Base-by-base conservation (phyloP, 2,797 vertebrate genomes). In the Phylloscopus collybita region DNA sequence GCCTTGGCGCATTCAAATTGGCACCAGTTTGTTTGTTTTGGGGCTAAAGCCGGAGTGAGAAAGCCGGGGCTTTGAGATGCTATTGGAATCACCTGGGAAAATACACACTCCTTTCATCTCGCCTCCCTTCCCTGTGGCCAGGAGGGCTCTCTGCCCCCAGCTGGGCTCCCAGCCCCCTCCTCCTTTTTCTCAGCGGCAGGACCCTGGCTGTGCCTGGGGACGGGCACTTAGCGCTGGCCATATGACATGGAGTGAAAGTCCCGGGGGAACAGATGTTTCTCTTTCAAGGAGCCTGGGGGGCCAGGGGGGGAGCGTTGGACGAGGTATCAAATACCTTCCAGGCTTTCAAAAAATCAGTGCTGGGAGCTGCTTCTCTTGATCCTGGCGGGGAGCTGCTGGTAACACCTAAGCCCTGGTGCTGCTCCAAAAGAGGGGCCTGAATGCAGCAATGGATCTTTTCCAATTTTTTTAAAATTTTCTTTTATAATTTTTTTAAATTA, bases 1-100 rank as follows among this genome's bases (percentile, higher is more conserved):
- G 53, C 49, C 85, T 85, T 1, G 1, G 90, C 22, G 1, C 53
- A 88, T 80, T 92, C 93, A 92, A 81, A 96, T 86, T 83, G 85
- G 88, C 90, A 90, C 70, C 81, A 23, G 76, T 92, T 96, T 97
- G 94, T 97, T 97, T 97, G 87, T 81, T 93, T 94, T 95, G 73
- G 84, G 93, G 65, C 90, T 94, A 22, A 95, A 96, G 81, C 36
- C 66, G 4, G 83, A 87, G 95, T 82, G 93, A 96, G 92, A 96
- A 96, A 95, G 92, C 72, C 1, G 4, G 27, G 53, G 71, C 93
- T 96, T 96, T 92, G 90, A 96, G 92, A 79, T 93, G 92, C 76
- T 92, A 85, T 88, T 95, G 91, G 84, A 93, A 95, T 98, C 97
- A 97, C 97, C 96, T 98, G 97, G 95, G 94, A 97, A 97, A 97